Evolutionary conservation across 2,797 vertebrate species (phyloP).

Genomic region (Myotis vivesi): DNA sequence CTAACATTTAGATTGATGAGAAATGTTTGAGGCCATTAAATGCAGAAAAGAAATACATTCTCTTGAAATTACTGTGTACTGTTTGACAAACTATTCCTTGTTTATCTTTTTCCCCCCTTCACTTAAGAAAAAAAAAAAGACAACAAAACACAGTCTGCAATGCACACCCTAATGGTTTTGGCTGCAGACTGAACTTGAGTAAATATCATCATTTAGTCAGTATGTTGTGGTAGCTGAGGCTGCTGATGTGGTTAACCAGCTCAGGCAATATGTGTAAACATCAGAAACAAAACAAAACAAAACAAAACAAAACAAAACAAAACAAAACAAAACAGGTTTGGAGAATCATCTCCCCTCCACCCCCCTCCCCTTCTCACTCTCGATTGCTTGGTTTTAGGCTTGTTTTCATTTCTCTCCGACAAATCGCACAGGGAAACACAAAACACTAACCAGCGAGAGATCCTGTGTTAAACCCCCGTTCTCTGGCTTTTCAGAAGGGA

Average conservation of each 20-base stretch:
- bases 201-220: constrained; percentile 84
- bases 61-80: constrained; percentile 79
- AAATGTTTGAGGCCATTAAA: constrained; percentile 82
- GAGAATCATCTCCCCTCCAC: constrained; percentile 69
- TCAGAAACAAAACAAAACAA: constrained; percentile 81
- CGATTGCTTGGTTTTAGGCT: constrained; percentile 72
- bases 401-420: constrained; percentile 76
- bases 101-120: background rate
- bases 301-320: constrained; percentile 84
- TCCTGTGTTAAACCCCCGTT: constrained; percentile 59
- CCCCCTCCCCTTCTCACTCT: constrained; percentile 59
- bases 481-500: constrained; percentile 73
- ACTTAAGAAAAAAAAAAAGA: background rate
- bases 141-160: constrained; percentile 69
- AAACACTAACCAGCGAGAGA: constrained; percentile 76
- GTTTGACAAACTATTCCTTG: constrained; percentile 78
- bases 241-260: constrained; percentile 85
- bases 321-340: constrained; percentile 72
- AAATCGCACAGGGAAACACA: constrained; percentile 79
- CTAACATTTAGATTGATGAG: constrained; percentile 74
- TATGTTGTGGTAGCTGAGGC: constrained; percentile 84
- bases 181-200: constrained; percentile 82
- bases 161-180: constrained; percentile 81
- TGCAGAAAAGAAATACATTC: constrained; percentile 85
- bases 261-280: constrained; percentile 86